phyloP scores from a whole-genome alignment of 64 coral and sea anemone species.

The Platygyra sinensis region DNA sequence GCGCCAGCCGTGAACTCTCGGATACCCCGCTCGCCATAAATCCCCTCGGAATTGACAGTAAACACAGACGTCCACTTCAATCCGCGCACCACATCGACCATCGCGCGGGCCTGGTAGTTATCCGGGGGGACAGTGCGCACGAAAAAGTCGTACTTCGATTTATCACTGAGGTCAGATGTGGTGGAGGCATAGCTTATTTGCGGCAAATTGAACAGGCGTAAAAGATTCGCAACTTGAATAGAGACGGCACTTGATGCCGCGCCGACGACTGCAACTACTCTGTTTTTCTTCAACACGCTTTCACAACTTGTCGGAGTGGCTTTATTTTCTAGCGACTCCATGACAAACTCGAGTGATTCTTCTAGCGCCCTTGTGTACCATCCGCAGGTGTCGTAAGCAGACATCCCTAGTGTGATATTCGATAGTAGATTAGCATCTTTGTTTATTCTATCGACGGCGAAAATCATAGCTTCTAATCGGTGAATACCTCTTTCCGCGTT shows the following conservation, averaged over 20 bases:
- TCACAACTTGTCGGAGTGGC: not conserved
- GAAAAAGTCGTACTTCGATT: slow-evolving; percentile 83
- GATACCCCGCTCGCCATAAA: slow-evolving; percentile 78
- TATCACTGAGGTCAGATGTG: slow-evolving; percentile 81
- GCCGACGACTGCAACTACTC: slow-evolving; percentile 66
- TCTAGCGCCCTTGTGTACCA: slow-evolving; percentile 68
- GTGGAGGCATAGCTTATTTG: slow-evolving; percentile 95
- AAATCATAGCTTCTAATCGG: slow-evolving; percentile 86
- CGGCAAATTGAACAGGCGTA: slow-evolving; percentile 77
- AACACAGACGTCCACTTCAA: slow-evolving; percentile 86
- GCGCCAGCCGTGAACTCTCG: slow-evolving; percentile 52
- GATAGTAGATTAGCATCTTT: slow-evolving; percentile 43
- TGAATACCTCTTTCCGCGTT: slow-evolving; percentile 82
- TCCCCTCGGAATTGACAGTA: slow-evolving; percentile 81
- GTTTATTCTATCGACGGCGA: slow-evolving; percentile 71
- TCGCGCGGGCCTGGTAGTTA: slow-evolving; percentile 76
- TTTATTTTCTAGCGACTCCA: slow-evolving; percentile 36
- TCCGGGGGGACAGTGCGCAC: slow-evolving; percentile 82
- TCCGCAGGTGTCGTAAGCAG: slow-evolving; percentile 69
- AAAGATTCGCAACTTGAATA: slow-evolving; percentile 81
- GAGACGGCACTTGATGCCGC: slow-evolving; percentile 83
- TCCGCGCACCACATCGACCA: slow-evolving; percentile 70
- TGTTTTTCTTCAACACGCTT: not conserved
- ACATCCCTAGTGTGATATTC: slow-evolving; percentile 72
- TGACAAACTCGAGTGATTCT: slow-evolving; percentile 74